Base-by-base conservation (phyloP, 1,140 invertebrate species). In the silkworm (Bombyx mori) region DNA sequence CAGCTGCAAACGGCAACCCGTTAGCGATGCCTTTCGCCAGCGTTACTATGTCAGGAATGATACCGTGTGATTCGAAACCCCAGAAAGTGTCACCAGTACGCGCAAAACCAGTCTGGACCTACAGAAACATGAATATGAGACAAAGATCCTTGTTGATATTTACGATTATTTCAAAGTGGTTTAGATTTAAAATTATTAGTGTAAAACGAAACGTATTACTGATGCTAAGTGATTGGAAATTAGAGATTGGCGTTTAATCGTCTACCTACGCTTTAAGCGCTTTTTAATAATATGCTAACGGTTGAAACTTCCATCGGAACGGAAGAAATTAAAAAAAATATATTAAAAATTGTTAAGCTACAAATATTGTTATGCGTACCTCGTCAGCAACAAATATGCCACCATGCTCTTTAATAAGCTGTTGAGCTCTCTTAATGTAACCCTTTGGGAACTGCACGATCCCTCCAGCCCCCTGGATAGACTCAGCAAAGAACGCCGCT, bases 71-170 rank as follows among this genome's bases (percentile, higher is more conserved):
- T 82, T 99, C 89, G 85, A 99, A 99, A 2, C 97, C 97, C 98
- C 98, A 99, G 85, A 94, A 99, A 71, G 96, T 90, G 51, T 95
- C 94, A 0, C 98, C 98, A 0, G 96, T 96, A 62, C 98, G 89
- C 1, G 96, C 98, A 85, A 99, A 99, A 9, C 98, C 98, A 42
- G 96, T 97, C 88, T 99, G 98, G 1, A 99, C 95, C 92, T 94
- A 57, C 47, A 61, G 45, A 43, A 9, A 35, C 8, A 35, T 6
- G 48, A n/a, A 50, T 3, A 51, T 8, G 22, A 35, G 6, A 22
- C n/a, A 35, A 47, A 10, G 6, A 47, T 10, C 45, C n/a, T 47
- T 47, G 6, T 47, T 47, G 45, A 10, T 47, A 35, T 35, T 35
- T 5, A 35, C 26, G 26, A 35, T 35, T 35, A 35, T 35, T 35